Evolutionary conservation across 1,140 invertebrate genomes (phyloP), one percentile per base, ranked within the genome.

Genomic region (Harlomillsia oculata): DNA sequence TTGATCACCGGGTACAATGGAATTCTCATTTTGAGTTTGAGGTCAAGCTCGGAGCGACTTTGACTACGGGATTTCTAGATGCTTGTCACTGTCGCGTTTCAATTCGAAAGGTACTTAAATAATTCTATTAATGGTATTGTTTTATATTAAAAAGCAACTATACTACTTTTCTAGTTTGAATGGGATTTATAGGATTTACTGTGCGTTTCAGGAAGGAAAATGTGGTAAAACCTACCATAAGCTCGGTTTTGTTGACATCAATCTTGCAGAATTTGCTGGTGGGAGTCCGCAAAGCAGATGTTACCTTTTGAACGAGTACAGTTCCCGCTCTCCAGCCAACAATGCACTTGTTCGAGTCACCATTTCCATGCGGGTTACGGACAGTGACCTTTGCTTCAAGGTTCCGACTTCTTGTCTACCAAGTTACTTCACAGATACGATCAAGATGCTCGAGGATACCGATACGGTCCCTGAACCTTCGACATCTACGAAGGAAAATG

Each of bases 301-400:
- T 60, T 96, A 85, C 71, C 78, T 97, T 44, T 74, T 97, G 18
- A 91, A 97, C 76, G 94, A 93, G 3, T 97, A 98, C 71, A 90
- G 95, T 72, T 71, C 70, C 6, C 82, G 85, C 43, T 75, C 83
- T 44, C 78, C 94, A 28, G 89, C 93, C 68, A 93, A 97, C 73
- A 97, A 98, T 75, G 96, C 92, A 30, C 92, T 92, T 78, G 78
- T 98, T 13, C 78, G 84, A 67, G 82, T 98, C 55, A 81, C 84
- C 46, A 87, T 98, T 59, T 82, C 84, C 67, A 91, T 97, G 84
- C 87, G 88, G 66, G 87, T 97, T 79, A 79, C 93, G 48, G 87
- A 87, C 41, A 92, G 92, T 41, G 94, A 98, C 74, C 90, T 95
- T 60, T 82, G 95, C 56, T 98, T 97, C 71, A 96, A 97, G 87